Evolutionary conservation across 2,888 invertebrate species (phyloP).

Genomic region (Scaptomyza cyrtandrae): DNA sequence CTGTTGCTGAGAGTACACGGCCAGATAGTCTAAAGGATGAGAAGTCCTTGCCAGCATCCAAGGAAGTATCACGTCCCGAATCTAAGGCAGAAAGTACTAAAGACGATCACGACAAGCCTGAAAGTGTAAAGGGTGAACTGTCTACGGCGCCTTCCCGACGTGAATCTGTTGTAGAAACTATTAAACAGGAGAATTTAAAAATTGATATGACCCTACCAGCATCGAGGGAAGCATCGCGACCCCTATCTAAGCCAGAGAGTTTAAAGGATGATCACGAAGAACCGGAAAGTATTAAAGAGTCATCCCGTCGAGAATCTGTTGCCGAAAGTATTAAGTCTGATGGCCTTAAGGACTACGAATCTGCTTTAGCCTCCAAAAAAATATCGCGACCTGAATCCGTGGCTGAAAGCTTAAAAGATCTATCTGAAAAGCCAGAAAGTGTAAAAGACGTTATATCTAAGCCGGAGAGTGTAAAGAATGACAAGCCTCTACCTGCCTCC

Average conservation of each 20-base stretch:
- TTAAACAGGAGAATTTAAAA: background rate
- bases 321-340: constrained; percentile 6
- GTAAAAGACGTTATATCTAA: too few relatives aligned
- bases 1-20: too few relatives aligned
- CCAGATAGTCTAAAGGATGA: too few relatives aligned
- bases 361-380: background rate
- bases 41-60: too few relatives aligned
- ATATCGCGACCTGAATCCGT: constrained; percentile 25
- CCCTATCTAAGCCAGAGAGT: background rate
- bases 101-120: constrained; percentile 8
- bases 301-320: constrained; percentile 19
- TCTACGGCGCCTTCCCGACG: constrained; percentile 72
- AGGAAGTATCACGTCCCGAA: too few relatives aligned
- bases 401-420: constrained; percentile 37
- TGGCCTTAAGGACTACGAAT: background rate
- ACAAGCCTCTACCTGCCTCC: constrained; percentile 34
- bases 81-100: too few relatives aligned
- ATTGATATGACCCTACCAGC: too few relatives aligned
- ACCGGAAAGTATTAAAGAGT: background rate
- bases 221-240: background rate
- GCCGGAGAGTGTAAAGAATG: constrained; percentile 19
- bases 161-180: constrained; percentile 36
- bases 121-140: constrained; percentile 18
- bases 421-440: background rate
- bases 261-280: background rate